A percentile compares a stretch with the other conserved stretches of the same genome.
Evolutionary conservation across 2,113 vertebrate species (phyloP).

Genomic region (Chloroceryle aenea): DNA sequence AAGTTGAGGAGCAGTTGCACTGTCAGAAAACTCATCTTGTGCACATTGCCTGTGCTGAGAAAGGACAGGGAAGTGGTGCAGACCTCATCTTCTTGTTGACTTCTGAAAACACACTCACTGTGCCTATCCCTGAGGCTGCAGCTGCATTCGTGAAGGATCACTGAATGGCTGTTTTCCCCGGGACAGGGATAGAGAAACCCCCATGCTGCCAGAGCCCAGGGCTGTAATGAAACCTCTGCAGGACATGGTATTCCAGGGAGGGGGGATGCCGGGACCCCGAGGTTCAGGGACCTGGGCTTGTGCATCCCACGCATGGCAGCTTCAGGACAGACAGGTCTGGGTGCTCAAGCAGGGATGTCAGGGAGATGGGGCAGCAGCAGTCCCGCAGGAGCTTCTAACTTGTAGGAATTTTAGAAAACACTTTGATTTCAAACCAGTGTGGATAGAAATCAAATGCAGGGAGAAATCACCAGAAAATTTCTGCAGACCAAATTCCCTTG

Average conservation of each 20-base stretch:
- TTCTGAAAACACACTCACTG: too few species aligned
- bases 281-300: not conserved
- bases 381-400: not conserved
- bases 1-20: not conserved
- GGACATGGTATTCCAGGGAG: not conserved
- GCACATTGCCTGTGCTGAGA: not conserved
- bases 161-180: not conserved
- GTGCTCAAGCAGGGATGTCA: not conserved
- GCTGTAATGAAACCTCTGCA: not conserved
- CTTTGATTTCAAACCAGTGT: not conserved
- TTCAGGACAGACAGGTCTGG: rapidly evolving
- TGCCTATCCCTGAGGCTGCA: rapidly evolving
- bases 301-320: not conserved
- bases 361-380: not conserved
- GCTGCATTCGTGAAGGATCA: not conserved
- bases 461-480: not conserved
- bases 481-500: not conserved
- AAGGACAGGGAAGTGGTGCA: too few species aligned
- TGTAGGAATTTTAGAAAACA: not conserved
- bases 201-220: not conserved
- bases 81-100: not conserved
- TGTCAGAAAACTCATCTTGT: not conserved
- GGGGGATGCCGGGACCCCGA: not conserved
- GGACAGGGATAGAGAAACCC: not conserved
- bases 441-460: not conserved